Percentiles rank a stretch among this genome's conserved stretches.
Conservation (phyloP, 1,140 invertebrate species). For the Drosophila pachea region DNA sequence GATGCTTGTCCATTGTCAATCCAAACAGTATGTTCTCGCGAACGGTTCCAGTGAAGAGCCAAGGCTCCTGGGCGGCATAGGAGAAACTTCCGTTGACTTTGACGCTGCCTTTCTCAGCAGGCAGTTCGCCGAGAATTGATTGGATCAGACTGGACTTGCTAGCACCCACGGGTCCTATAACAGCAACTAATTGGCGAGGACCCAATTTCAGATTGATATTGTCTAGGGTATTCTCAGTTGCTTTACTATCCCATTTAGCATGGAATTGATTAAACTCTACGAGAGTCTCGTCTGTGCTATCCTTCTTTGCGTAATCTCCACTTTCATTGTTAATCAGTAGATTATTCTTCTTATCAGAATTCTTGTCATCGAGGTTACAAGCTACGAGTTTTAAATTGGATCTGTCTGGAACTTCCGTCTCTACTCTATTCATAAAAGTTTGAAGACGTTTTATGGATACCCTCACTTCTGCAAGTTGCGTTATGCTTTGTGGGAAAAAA, state of each 20-base stretch:
- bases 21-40: conserved; percentile 91
- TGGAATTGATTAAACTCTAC: conserved; percentile 55
- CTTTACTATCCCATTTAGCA: conserved; percentile 58
- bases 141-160: conserved; percentile 81
- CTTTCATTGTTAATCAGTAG: conserved; percentile 6
- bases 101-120: conserved; percentile 40
- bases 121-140: conserved; percentile 76
- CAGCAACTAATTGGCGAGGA: conserved; percentile 81
- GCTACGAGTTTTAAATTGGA: conserved; percentile 2
- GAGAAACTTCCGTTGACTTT: conserved; percentile 54
- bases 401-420: conserved; percentile 77
- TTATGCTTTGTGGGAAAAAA: conserved; percentile 83
- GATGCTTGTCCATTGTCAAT: conserved; percentile 81
- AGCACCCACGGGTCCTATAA: conserved; percentile 84
- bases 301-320: conserved; percentile 2
- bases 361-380: background rate
- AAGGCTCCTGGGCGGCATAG: conserved; percentile 69
- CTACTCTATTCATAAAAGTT: conserved; percentile 84
- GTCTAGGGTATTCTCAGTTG: conserved; percentile 49
- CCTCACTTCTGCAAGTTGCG: conserved; percentile 83
- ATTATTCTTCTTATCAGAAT: conserved; percentile 4
- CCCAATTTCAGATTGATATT: conserved; percentile 64
- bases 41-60: conserved; percentile 82
- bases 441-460: conserved; percentile 84
- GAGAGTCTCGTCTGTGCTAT: conserved; percentile 36